Evolutionary conservation across 2,888 invertebrate species (phyloP).

Genomic region (Drosophila mayaguana): DNA sequence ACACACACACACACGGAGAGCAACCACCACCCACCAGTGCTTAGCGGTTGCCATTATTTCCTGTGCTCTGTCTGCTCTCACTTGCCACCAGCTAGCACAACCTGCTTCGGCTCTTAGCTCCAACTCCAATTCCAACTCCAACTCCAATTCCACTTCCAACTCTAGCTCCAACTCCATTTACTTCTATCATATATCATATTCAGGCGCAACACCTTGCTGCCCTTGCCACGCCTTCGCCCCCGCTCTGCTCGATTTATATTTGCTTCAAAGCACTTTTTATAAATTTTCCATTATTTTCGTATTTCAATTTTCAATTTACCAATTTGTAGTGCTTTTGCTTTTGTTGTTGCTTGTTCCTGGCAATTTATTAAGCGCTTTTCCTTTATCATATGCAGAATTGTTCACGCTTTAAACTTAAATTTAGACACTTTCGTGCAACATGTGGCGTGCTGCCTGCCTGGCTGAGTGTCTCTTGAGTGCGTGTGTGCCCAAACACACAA

Average conservation of each 20-base stretch:
- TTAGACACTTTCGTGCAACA: conserved; percentile 13
- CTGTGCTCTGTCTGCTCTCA: conserved; percentile 63
- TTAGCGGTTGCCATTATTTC: conserved; percentile 75
- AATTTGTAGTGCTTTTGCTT: conserved; percentile 37
- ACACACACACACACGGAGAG: conserved; percentile 1
- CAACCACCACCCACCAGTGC: neutral
- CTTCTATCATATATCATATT: conserved; percentile 77
- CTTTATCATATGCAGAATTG: conserved; percentile 1
- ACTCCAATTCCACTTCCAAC: neutral
- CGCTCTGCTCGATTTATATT: conserved; percentile 3
- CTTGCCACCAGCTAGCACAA: conserved; percentile 2
- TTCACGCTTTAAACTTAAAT: conserved; percentile 15
- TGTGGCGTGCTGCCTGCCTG: conserved; percentile 18
- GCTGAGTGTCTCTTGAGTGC: conserved; percentile 5
- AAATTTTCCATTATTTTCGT: conserved; percentile 68
- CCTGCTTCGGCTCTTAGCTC: conserved; percentile 1
- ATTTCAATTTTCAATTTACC: conserved; percentile 60
- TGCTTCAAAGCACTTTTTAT: conserved; percentile 39
- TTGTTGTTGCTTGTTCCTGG: conserved; percentile 4
- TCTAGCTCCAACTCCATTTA: neutral
- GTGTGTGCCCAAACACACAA: conserved; percentile 51
- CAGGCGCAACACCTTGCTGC: conserved; percentile 59
- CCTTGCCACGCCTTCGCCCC: conserved; percentile 1
- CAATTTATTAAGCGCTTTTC: conserved; percentile 59
- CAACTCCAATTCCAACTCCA: neutral